A percentile compares a stretch with the other conserved stretches of the same genome.
phyloP scores from a whole-genome alignment of 1,140 invertebrate genomes.

The Orussus abietinus region DNA sequence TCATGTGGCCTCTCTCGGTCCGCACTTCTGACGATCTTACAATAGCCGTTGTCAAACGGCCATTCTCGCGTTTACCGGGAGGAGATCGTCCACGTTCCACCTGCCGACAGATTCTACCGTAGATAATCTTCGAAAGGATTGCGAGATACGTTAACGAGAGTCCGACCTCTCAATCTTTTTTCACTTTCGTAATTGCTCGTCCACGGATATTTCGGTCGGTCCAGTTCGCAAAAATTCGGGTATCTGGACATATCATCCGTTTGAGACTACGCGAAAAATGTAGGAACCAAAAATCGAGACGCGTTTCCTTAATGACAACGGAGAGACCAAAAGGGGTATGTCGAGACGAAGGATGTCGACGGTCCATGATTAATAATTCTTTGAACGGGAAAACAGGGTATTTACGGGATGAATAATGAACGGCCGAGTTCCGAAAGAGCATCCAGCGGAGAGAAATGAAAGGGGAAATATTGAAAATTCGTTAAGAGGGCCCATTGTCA shows the following conservation, averaged over 20 bases:
- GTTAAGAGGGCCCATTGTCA: slow-evolving; percentile 34
- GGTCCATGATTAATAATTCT: no score
- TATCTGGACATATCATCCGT: no score
- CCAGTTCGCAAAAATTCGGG: no score
- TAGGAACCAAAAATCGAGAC: no score
- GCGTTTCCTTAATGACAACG: no score
- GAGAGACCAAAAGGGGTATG: no score
- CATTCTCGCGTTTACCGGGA: not conserved
- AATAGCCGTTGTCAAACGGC: not conserved
- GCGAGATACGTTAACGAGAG: slow-evolving; percentile 4
- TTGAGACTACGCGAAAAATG: no score
- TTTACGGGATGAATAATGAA: slow-evolving; percentile 31
- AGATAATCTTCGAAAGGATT: not conserved
- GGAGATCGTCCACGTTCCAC: not conserved
- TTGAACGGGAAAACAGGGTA: slow-evolving; percentile 19
- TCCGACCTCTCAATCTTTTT: slow-evolving; percentile 9
- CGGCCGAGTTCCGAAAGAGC: slow-evolving; percentile 24
- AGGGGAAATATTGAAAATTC: slow-evolving; percentile 23
- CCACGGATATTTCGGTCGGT: no score
- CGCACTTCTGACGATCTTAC: not conserved
- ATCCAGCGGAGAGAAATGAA: slow-evolving; percentile 22
- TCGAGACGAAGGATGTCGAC: no score
- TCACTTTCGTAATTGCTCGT: no score
- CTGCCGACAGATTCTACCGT: not conserved
- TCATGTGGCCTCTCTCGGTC: not conserved